These are phyloP conservation scores for Hippocampus mohnikei DNA, from an alignment of 2,113 vertebrate species.

Conservation along the genomic window DNA sequence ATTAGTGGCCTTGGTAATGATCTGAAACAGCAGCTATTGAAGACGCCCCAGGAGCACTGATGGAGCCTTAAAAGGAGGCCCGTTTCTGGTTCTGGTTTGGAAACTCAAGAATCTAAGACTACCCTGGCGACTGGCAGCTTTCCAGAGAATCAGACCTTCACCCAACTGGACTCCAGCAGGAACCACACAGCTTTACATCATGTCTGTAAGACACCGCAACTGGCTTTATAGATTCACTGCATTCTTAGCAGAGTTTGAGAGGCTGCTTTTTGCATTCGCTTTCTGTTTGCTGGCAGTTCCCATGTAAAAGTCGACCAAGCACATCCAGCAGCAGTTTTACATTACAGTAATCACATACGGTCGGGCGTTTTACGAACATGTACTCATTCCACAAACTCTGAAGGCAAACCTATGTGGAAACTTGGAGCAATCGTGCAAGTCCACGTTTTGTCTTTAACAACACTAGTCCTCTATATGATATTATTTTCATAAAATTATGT, in stretches of 20 bases:
- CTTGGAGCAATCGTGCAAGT: not conserved
- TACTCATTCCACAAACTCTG: constrained; percentile 19
- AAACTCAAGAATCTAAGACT: constrained; percentile 62
- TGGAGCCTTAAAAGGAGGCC: constrained; percentile 38
- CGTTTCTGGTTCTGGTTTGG: constrained; percentile 59
- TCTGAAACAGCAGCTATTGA: constrained; percentile 61
- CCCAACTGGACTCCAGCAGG: constrained; percentile 40
- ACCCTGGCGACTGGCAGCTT: constrained; percentile 50
- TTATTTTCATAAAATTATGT: not conserved
- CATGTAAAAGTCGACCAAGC: constrained; percentile 48
- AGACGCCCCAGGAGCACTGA: constrained; percentile 35
- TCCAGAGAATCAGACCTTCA: constrained; percentile 61
- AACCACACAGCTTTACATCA: constrained; percentile 35
- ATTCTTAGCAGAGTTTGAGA: constrained; percentile 24
- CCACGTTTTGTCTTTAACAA: not conserved
- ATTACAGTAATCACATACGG: constrained; percentile 55
- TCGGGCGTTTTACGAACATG: constrained; percentile 31
- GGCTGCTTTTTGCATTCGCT: constrained; percentile 40
- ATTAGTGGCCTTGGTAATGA: constrained; percentile 56
- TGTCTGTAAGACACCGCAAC: constrained; percentile 37
- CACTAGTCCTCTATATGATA: not conserved
- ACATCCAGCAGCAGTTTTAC: constrained; percentile 39
- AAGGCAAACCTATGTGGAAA: constrained; percentile 6
- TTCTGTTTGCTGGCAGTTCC: constrained; percentile 55
- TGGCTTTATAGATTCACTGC: constrained; percentile 25